A percentile compares a stretch with the other conserved stretches of the same genome.
Conservation (phyloP, 1,140 invertebrate species). For the Neodiprion pinetum region DNA sequence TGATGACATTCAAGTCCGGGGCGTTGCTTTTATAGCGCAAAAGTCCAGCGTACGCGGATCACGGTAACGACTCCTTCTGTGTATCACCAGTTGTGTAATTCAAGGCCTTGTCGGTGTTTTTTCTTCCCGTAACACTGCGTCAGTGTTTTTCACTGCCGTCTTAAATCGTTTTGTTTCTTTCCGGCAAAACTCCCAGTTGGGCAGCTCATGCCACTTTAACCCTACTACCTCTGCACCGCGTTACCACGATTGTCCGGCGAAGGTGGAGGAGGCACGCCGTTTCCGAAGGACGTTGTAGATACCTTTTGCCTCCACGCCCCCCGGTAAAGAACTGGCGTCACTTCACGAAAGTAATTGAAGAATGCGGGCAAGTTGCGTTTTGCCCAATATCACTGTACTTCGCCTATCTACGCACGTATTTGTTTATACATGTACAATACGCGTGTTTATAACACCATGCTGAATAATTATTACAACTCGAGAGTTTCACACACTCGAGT, state of each 20-base stretch:
- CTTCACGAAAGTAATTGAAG: slow-evolving; percentile 20
- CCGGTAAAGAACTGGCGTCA: slow-evolving; percentile 21
- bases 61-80: slow-evolving; percentile 17
- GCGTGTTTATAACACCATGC: too few species aligned
- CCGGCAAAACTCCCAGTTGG: background rate
- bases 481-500: background rate
- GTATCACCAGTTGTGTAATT: slow-evolving; percentile 48
- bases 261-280: slow-evolving; percentile 9
- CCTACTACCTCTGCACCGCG: background rate
- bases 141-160: background rate
- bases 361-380: slow-evolving; percentile 9
- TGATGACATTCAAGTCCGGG: slow-evolving; percentile 36
- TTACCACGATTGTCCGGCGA: background rate
- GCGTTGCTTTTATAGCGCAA: slow-evolving; percentile 41
- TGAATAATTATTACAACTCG: too few species aligned
- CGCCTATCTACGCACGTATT: background rate
- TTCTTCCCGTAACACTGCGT: slow-evolving; percentile 35
- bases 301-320: too few species aligned
- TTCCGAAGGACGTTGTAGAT: slow-evolving; percentile 16
- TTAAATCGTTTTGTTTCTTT: background rate
- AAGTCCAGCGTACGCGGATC: slow-evolving; percentile 31
- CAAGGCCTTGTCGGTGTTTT: slow-evolving; percentile 46
- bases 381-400: background rate
- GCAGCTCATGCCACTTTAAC: too few species aligned
- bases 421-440: too few species aligned